Evolutionary conservation across 2,888 invertebrate genomes (phyloP).

Genomic region (Troides aeacus): DNA sequence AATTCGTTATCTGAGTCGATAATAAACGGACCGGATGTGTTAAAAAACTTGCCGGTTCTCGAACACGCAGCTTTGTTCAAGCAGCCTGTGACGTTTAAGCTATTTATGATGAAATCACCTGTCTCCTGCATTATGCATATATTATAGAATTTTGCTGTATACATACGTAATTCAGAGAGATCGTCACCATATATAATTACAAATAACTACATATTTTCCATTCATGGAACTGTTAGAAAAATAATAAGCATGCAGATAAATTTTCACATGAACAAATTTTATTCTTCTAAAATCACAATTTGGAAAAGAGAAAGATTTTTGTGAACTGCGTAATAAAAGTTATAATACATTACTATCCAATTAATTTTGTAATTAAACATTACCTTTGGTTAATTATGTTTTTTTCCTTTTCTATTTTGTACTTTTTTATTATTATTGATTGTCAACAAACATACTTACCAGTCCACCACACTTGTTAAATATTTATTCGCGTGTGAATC

Average conservation of each 20-base stretch:
- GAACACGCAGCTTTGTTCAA: conserved; percentile 16
- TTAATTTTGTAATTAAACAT: background rate
- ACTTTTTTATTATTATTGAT: background rate
- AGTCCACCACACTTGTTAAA: conserved; percentile 2
- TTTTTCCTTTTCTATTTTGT: background rate
- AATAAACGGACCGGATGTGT: conserved; percentile 28
- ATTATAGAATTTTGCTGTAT: background rate
- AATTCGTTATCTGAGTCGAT: conserved; percentile 28
- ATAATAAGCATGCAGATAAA: too few species aligned
- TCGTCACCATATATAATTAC: background rate
- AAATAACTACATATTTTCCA: background rate
- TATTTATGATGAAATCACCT: conserved; percentile 20
- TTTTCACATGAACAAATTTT: too few species aligned
- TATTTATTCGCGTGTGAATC: conserved; percentile 29
- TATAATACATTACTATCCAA: background rate
- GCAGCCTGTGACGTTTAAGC: background rate
- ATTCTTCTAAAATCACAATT: too few species aligned
- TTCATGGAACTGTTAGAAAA: too few species aligned
- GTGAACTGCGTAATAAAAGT: background rate
- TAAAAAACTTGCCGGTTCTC: conserved; percentile 26
- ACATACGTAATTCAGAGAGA: background rate
- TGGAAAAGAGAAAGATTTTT: background rate
- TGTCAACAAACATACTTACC: background rate
- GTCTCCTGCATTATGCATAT: conserved; percentile 8
- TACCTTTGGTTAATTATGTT: background rate